Evolutionary conservation across 2,797 vertebrate genomes (phyloP).

Genomic region (Gadopsis bispinosus): DNA sequence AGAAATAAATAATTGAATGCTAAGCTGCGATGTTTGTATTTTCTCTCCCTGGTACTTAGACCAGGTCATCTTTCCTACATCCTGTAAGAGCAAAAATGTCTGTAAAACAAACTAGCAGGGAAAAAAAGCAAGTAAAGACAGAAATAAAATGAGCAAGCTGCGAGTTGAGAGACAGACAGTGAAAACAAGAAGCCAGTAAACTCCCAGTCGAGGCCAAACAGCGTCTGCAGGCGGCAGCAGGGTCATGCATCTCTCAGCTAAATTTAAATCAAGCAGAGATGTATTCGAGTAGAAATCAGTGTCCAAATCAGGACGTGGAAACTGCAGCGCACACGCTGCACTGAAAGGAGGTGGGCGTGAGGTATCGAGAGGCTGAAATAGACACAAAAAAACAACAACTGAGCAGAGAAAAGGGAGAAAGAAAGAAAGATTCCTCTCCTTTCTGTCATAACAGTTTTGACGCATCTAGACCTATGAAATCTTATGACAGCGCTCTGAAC

Average conservation of each 20-base stretch:
- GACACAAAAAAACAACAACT: not conserved
- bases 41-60: not conserved
- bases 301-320: conserved; percentile 28
- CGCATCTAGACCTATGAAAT: conserved; percentile 18
- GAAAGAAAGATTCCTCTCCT: conserved; percentile 4
- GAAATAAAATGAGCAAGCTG: conserved; percentile 2
- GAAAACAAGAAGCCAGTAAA: conserved; percentile 23
- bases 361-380: not conserved
- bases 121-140: conserved; percentile 1
- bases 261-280: conserved; percentile 60
- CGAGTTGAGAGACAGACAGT: not conserved
- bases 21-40: conserved; percentile 1
- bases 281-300: conserved; percentile 46
- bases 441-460: conserved; percentile 49
- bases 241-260: conserved; percentile 56
- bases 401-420: not conserved
- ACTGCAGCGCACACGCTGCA: not conserved
- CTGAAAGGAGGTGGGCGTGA: conserved; percentile 33
- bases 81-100: not conserved
- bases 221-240: conserved; percentile 32
- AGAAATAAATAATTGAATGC: not conserved
- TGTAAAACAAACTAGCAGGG: conserved; percentile 4
- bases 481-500: not conserved
- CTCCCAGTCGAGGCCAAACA: conserved; percentile 33
- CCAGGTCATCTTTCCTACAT: not conserved